Evolutionary conservation across 2,113 vertebrate species (phyloP).

Genomic region (Orycteropus afer): DNA sequence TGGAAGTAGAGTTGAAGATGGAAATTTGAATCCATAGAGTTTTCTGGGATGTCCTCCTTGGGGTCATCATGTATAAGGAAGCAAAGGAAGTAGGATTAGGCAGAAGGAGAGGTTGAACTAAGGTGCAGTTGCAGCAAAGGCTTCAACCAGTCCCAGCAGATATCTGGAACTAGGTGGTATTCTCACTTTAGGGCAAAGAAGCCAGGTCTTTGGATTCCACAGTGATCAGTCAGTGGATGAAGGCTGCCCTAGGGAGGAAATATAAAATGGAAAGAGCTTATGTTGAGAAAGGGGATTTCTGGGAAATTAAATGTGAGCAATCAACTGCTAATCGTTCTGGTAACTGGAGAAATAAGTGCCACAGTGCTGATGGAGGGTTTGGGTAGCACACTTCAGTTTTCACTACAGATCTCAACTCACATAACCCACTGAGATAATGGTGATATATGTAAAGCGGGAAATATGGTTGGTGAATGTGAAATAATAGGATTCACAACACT

Average conservation of each 20-base stretch:
- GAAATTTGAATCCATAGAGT: background rate
- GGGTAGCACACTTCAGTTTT: rapidly evolving
- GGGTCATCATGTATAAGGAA: background rate
- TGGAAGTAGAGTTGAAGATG: background rate
- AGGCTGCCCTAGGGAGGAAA: background rate
- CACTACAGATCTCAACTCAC: background rate
- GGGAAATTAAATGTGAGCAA: background rate
- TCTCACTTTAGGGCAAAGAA: background rate
- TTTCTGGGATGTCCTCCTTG: background rate
- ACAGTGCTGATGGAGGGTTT: background rate
- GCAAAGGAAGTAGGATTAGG: background rate
- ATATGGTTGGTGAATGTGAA: background rate
- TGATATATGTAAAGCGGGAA: background rate
- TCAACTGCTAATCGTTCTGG: background rate
- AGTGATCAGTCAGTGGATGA: background rate
- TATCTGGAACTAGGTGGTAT: background rate
- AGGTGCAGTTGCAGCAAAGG: background rate
- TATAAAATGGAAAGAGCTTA: background rate
- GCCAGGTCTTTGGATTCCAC: background rate
- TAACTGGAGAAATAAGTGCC: background rate
- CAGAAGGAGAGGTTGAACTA: background rate
- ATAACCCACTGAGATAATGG: background rate
- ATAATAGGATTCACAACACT: background rate
- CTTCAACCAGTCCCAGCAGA: background rate
- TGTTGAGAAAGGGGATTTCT: background rate